Base-by-base conservation (phyloP, 2,888 invertebrate genomes). In the Hypercompe scribonia region DNA sequence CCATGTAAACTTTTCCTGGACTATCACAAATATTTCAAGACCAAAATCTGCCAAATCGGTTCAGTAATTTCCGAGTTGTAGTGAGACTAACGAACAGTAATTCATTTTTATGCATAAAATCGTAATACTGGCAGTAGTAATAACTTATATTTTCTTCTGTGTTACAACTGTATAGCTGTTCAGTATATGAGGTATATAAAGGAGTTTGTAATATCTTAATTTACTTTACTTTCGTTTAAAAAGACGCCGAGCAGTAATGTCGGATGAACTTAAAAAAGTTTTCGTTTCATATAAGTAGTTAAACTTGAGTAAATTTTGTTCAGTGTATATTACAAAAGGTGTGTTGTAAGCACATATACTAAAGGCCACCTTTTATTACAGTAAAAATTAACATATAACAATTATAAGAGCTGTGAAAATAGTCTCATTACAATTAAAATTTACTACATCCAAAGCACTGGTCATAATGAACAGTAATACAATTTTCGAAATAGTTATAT, bases 381-480 rank as follows among this genome's bases (percentile, higher is more conserved):
- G 31, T 7, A 11, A 28, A 61, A 15, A 61, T 61, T 28, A 61
- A 61, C 31, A 31, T 58, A 31, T 31, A 28, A 13, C 11, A n/a
- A 58, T 13, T 13, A 13, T 28, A n/a, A 58, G 28, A 28, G n/a
- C 31, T 31, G 31, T 28, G 13, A 3, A 15, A 31, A 31, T 15
- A 28, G 4, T 31, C 28, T 13, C 15, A 61, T 18, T 31, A 4
- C 15, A 61, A 28, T 58, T 58, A 58, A 58, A n/a, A 28, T 28
- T 61, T 61, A 18, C 31, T 2, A 61, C 28, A 21, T 61, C 61
- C 7, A 61, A 18, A 54, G 10, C 8, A 54, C 31, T 15, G 7
- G 8, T 61, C 31, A 5, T 66, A 66, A 46, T 31, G 42, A n/a
- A n/a, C 36, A 11, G 21, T 66, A 42, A 66, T 24, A 65, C 72